Evolutionary conservation across 1,140 invertebrate genomes (phyloP).

Genomic region (Metopolophium dirhodum): DNA sequence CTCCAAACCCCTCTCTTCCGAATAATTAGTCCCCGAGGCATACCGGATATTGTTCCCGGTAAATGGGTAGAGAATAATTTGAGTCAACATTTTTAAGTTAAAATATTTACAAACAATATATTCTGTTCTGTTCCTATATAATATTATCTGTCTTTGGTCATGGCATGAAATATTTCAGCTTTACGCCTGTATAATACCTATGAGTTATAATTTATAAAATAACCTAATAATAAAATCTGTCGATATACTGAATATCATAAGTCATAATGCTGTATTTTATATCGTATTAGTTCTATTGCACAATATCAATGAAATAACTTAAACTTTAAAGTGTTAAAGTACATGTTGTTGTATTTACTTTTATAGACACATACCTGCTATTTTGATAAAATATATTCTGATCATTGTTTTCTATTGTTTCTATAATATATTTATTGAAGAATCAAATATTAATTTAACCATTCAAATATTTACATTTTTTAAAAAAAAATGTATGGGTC

Average conservation of each 20-base stretch:
- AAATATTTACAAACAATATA: background rate
- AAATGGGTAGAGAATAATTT: background rate
- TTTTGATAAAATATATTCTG: background rate
- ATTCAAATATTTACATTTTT: background rate
- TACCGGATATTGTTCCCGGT: background rate
- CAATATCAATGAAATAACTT: background rate
- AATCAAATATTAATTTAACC: background rate
- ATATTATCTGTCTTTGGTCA: background rate
- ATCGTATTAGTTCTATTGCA: background rate
- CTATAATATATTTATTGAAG: background rate
- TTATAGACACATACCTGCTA: background rate
- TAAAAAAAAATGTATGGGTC: background rate
- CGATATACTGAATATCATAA: background rate
- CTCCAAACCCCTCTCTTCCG: background rate
- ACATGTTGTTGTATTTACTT: background rate
- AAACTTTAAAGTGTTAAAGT: background rate
- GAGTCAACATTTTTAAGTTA: background rate
- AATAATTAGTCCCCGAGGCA: constrained; percentile 21
- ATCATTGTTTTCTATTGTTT: background rate
- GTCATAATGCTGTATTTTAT: background rate
- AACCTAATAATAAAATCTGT: background rate
- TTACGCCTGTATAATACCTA: background rate
- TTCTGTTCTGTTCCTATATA: background rate
- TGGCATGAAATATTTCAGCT: background rate
- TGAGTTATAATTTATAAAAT: background rate